Evolutionary conservation across 2,797 vertebrate species (phyloP).

Genomic region (Notolabrus celidotus): DNA sequence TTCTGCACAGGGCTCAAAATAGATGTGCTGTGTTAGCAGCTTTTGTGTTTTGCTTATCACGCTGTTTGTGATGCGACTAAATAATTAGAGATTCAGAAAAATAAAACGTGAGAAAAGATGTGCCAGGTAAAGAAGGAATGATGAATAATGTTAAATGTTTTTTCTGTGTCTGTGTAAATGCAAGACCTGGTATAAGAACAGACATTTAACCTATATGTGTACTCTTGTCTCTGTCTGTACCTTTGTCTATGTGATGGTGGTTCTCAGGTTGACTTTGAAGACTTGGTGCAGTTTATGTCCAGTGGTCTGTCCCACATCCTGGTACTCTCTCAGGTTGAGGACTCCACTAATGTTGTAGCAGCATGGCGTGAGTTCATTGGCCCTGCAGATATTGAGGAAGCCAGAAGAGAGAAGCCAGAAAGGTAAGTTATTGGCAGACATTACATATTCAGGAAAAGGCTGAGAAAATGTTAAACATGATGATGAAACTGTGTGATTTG

Average conservation of each 20-base stretch:
- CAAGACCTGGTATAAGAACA: too few relatives aligned
- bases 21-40: conserved; percentile 64
- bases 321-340: conserved; percentile 85
- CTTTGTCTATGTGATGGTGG: conserved; percentile 44
- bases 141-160: too few relatives aligned
- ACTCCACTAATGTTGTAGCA: conserved; percentile 78
- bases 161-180: too few relatives aligned
- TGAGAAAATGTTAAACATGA: neutral
- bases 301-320: conserved; percentile 88
- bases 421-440: conserved; percentile 79
- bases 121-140: conserved; percentile 8
- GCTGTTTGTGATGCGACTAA: conserved; percentile 57
- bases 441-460: conserved; percentile 9
- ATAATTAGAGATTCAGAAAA: conserved; percentile 55
- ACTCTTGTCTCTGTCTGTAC: conserved; percentile 36
- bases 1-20: conserved; percentile 65
- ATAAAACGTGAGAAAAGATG: conserved; percentile 28
- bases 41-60: conserved; percentile 48
- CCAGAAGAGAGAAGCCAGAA: conserved; percentile 86
- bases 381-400: conserved; percentile 85
- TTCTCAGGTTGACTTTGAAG: conserved; percentile 85
- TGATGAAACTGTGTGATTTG: neutral
- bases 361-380: conserved; percentile 89
- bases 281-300: conserved; percentile 89
- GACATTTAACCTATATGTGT: conserved; percentile 13